These are phyloP conservation scores for Haplotaxodon microlepis DNA, from an alignment of 2,113 vertebrate genomes.

Conservation along the genomic window DNA sequence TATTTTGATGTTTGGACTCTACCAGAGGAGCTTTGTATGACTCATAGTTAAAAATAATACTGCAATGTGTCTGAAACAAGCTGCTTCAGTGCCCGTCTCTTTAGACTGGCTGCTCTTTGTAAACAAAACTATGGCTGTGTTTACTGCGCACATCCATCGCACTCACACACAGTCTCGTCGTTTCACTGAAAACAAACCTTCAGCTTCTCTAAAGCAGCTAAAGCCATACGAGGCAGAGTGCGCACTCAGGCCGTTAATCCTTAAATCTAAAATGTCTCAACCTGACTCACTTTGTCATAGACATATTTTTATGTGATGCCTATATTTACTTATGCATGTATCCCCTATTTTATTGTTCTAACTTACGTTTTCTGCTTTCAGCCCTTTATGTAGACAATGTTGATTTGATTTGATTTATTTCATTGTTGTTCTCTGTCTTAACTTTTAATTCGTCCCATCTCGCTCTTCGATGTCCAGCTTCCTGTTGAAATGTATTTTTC, in stretches of 20 bases:
- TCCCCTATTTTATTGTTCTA: not conserved
- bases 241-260: fast-evolving
- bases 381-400: not conserved
- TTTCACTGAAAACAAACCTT: not conserved
- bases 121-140: not conserved
- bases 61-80: not conserved
- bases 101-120: not conserved
- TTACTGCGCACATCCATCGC: not conserved
- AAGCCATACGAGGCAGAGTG: fast-evolving
- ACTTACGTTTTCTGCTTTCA: fast-evolving
- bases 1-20: fast-evolving
- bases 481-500: not conserved
- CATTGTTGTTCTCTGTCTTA: fast-evolving
- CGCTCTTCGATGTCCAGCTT: fast-evolving
- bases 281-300: fast-evolving
- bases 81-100: not conserved
- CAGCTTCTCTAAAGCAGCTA: not conserved
- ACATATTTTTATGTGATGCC: not conserved
- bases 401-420: not conserved
- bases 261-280: not conserved
- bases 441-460: fast-evolving
- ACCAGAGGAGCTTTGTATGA: not conserved
- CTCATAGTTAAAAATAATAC: not conserved
- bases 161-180: not conserved
- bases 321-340: fast-evolving